phyloP scores from a whole-genome alignment of 1,140 invertebrate species.

The Bombus waltoni region DNA sequence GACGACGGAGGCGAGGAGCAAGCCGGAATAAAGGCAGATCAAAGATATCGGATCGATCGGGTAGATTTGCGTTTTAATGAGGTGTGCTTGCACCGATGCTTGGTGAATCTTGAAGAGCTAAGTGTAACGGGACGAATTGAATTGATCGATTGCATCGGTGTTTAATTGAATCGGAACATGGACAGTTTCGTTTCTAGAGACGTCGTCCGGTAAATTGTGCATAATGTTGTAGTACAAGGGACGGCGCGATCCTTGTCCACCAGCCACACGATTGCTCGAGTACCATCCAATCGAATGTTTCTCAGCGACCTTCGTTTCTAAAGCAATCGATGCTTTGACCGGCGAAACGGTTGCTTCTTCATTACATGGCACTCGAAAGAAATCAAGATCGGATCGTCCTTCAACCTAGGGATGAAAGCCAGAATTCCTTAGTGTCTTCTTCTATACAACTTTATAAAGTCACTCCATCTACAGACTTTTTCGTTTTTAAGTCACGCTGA shows the following conservation, averaged over 20 bases:
- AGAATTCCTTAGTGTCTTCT: background rate
- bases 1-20: constrained; percentile 22
- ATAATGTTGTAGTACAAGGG: constrained; percentile 26
- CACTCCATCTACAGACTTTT: no score
- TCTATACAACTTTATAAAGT: background rate
- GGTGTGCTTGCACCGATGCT: constrained; percentile 47
- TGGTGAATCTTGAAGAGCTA: constrained; percentile 53
- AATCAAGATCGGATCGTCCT: background rate
- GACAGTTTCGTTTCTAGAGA: constrained; percentile 24
- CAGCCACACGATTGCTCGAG: background rate
- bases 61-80: constrained; percentile 58
- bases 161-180: constrained; percentile 50
- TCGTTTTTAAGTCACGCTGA: no score
- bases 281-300: background rate
- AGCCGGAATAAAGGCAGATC: constrained; percentile 50
- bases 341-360: background rate
- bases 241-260: background rate
- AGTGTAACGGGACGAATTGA: constrained; percentile 55
- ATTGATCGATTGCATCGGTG: constrained; percentile 49
- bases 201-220: constrained; percentile 30
- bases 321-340: background rate
- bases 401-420: background rate
- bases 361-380: background rate
- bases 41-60: constrained; percentile 52
- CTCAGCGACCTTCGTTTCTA: background rate